Evolutionary conservation across 2,888 invertebrate species (phyloP).

Genomic region (Torymus aiolomorphi): DNA sequence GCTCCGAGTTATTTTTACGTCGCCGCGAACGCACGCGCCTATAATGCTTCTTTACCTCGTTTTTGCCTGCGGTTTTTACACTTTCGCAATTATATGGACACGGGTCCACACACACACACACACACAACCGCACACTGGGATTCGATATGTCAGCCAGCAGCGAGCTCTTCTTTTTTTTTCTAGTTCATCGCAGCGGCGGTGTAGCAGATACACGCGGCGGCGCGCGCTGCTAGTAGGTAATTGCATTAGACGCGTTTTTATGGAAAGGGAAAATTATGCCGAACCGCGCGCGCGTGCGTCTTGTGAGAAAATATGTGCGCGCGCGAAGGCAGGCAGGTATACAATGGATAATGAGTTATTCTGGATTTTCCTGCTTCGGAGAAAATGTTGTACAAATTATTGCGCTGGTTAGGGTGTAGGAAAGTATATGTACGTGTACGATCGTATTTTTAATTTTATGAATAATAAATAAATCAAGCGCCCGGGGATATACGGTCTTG

Average conservation of each 20-base stretch:
- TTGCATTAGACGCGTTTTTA: slow-evolving; percentile 27
- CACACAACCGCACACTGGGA: neutral
- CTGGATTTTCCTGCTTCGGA: slow-evolving; percentile 3
- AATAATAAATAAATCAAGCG: slow-evolving; percentile 1
- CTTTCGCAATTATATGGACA: slow-evolving; percentile 14
- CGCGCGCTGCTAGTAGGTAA: slow-evolving; percentile 4
- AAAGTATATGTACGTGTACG: no score
- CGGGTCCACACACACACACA: neutral
- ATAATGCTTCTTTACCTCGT: neutral
- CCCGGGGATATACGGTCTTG: neutral
- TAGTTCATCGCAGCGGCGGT: no score
- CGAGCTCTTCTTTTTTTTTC: slow-evolving; percentile 8
- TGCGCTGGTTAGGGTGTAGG: neutral
- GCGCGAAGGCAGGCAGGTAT: no score
- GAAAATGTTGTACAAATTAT: slow-evolving; percentile 21
- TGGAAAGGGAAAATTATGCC: slow-evolving; percentile 24
- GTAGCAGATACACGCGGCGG: neutral
- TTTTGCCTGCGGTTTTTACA: slow-evolving; percentile 35
- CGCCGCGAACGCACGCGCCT: neutral
- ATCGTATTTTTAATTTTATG: slow-evolving; percentile 4
- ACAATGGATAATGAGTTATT: slow-evolving; percentile 22
- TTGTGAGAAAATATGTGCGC: slow-evolving; percentile 13
- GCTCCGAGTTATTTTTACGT: slow-evolving; percentile 22
- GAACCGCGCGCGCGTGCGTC: neutral
- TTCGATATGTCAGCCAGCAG: slow-evolving; percentile 29